These are phyloP conservation scores for Pristionchus entomophagus DNA, from an alignment of 2,888 invertebrate species.

Conservation along the genomic window DNA sequence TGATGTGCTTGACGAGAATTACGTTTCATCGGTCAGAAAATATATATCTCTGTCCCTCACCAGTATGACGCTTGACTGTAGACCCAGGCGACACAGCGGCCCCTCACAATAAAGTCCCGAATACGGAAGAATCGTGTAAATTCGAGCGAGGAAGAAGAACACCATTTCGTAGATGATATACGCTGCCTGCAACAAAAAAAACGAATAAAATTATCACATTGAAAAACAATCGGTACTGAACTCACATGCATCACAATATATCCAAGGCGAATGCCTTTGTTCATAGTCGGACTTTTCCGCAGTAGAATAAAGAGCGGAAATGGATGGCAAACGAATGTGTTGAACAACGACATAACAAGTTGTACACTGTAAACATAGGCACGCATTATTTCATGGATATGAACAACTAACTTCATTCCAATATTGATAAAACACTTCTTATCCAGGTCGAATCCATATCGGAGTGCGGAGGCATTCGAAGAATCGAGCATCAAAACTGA, in stretches of 20 bases:
- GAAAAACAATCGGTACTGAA: background rate
- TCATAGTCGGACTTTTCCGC: background rate
- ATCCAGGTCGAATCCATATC: background rate
- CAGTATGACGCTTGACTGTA: background rate
- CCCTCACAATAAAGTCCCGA: background rate
- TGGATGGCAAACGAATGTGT: background rate
- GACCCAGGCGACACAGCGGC: background rate
- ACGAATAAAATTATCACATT: background rate
- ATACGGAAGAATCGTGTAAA: background rate
- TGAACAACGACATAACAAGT: background rate
- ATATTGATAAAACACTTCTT: background rate
- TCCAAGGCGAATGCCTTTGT: background rate
- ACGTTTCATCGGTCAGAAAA: too few relatives aligned
- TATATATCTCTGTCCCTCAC: too few relatives aligned
- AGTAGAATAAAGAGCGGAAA: background rate
- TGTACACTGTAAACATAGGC: background rate
- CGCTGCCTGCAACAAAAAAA: background rate
- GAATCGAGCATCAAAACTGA: background rate
- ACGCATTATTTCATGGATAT: background rate
- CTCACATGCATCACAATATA: constrained; percentile 15
- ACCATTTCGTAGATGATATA: constrained; percentile 5
- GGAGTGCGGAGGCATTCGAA: background rate
- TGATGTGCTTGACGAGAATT: too few relatives aligned
- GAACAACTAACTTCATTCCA: background rate
- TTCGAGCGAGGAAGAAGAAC: background rate